Conservation (phyloP, 2,113 vertebrate genomes). For the Neolamprologus fasciatus region DNA sequence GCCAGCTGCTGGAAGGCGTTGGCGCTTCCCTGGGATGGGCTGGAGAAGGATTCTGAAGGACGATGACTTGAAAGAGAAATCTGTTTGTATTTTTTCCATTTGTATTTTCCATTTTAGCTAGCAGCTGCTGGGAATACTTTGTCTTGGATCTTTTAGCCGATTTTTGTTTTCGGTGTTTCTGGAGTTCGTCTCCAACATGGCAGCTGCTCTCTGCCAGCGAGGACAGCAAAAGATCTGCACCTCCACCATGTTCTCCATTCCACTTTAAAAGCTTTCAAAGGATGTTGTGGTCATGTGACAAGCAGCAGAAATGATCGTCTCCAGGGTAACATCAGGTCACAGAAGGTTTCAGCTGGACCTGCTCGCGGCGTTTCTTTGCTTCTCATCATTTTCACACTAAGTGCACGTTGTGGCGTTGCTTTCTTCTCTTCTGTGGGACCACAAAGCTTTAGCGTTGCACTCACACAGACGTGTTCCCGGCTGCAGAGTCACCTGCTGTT, state of each 20-base stretch:
- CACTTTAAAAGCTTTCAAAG: not conserved
- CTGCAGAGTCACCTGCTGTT: not conserved
- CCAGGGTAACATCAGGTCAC: not conserved
- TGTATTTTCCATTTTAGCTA: conserved; percentile 7
- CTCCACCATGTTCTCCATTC: not conserved
- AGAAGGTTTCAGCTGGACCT: not conserved
- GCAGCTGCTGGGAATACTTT: not conserved
- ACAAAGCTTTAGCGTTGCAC: conserved; percentile 30
- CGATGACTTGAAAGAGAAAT: conserved; percentile 47
- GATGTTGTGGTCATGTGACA: not conserved
- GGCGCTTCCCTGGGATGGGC: not conserved
- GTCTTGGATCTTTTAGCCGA: not conserved
- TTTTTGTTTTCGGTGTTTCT: not conserved
- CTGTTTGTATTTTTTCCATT: conserved; percentile 9
- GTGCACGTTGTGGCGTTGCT: not conserved
- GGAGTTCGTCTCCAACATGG: not conserved
- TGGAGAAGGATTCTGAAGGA: not conserved
- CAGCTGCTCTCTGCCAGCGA: not conserved
- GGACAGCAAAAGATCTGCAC: not conserved
- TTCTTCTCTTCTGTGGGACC: not conserved
- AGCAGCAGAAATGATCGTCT: not conserved
- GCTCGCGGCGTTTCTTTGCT: not conserved
- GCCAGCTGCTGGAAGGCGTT: not conserved
- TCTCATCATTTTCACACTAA: not conserved
- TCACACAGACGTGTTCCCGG: not conserved